A percentile compares a stretch with the other conserved stretches of the same genome.
Conservation (phyloP, 2,888 invertebrate species). For the Pseudococcus longispinus region DNA sequence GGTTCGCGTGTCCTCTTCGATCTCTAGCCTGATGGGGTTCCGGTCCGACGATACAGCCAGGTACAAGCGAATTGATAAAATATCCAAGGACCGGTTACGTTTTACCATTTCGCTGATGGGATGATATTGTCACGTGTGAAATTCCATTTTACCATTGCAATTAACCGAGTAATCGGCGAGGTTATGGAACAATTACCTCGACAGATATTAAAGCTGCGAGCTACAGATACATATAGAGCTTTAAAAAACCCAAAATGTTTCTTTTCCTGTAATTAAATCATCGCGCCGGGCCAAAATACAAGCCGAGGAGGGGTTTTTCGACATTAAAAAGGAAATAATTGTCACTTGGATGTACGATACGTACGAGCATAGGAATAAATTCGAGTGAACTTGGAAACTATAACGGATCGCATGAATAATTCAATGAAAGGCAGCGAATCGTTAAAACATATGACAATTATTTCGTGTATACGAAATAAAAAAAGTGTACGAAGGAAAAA, state of each 20-base stretch:
- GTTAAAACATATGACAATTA: constrained; percentile 45
- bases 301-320: background rate
- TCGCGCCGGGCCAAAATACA: background rate
- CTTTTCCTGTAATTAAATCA: background rate
- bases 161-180: background rate
- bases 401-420: constrained; percentile 37
- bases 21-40: background rate
- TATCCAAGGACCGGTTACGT: background rate
- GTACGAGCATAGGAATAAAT: constrained; percentile 9
- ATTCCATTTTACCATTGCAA: background rate
- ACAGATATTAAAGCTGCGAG: background rate
- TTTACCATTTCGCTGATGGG: background rate
- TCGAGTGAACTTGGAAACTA: constrained; percentile 17
- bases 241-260: background rate
- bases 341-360: background rate
- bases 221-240: background rate
- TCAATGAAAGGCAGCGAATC: constrained; percentile 47
- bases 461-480: constrained; percentile 8
- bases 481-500: background rate
- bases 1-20: constrained; percentile 10
- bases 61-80: background rate
- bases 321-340: constrained; percentile 47
- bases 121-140: constrained; percentile 10
- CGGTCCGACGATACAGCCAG: background rate
- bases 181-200: background rate